phyloP scores from a whole-genome alignment of 1,140 invertebrate species.

The Diabrotica undecimpunctata region DNA sequence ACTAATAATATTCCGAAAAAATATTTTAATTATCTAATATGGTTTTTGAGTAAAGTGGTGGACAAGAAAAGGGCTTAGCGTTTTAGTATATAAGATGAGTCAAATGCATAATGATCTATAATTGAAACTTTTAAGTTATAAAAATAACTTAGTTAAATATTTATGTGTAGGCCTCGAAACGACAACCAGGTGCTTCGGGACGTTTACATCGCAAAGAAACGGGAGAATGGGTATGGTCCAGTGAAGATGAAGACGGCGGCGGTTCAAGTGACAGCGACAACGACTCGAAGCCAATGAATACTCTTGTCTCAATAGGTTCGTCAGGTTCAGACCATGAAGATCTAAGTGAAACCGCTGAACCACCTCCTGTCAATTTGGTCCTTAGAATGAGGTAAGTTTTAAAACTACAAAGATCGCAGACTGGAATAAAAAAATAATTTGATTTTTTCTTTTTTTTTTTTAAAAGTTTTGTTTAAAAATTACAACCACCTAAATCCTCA shows the following conservation, averaged over 20 bases:
- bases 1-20: too few relatives aligned
- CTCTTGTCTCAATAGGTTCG: slow-evolving; percentile 78
- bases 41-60: too few relatives aligned
- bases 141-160: too few relatives aligned
- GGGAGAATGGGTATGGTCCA: slow-evolving; percentile 99
- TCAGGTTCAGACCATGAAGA: slow-evolving; percentile 71
- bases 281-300: slow-evolving; percentile 52
- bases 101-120: too few relatives aligned
- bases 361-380: slow-evolving; percentile 65
- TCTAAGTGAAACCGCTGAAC: slow-evolving; percentile 51
- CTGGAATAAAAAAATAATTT: too few relatives aligned
- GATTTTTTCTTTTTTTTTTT: too few relatives aligned
- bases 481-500: background rate
- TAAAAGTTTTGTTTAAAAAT: too few relatives aligned
- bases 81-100: too few relatives aligned
- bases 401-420: too few relatives aligned
- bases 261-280: slow-evolving; percentile 55
- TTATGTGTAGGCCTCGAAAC: slow-evolving; percentile 68
- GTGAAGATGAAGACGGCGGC: slow-evolving; percentile 73
- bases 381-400: slow-evolving; percentile 64
- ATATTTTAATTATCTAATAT: too few relatives aligned
- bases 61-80: too few relatives aligned
- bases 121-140: too few relatives aligned
- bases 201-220: slow-evolving; percentile 89
- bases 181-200: slow-evolving; percentile 87